Evolutionary conservation across 2,888 invertebrate genomes (phyloP), one percentile per base, ranked within the genome.

Genomic region (Hesperia comma): DNA sequence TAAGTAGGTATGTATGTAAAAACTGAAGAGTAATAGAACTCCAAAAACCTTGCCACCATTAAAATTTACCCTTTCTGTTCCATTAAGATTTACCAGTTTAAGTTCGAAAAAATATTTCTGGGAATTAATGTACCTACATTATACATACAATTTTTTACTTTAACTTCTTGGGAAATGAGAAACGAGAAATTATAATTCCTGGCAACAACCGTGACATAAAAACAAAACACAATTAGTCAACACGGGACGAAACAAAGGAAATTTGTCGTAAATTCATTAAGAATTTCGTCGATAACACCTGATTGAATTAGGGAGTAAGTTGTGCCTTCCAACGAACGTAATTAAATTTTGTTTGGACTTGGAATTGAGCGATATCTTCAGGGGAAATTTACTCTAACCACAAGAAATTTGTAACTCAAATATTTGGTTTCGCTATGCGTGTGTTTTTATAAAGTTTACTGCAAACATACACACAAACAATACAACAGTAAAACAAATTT

Each of bases 281-380:
- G 71, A 72, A 71, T 69, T 72, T 76, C 64, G 68, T 70, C 74
- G 70, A 73, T 75, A 76, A 75, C 76, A 76, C 76, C 75, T 74
- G 74, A 76, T 76, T 76, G 73, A 75, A 76, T 76, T 75, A 76
- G 70, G 63, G 71, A 75, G 72, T 72, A 74, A 74, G 72, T 72
- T 73, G 70, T 70, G 72, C 61, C 66, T 66, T 41, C 67, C 61
- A 63, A 68, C 71, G 69, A 71, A 69, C 70, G 69, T 72, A 74
- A 73, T 74, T 76, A 74, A 74, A 75, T 75, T 74, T 73, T 66
- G 60, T 61, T 66, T 66, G 66, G 66, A 66, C 60, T 66, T 54
- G 32, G 66, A 66, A 54, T 66, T 60, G 60, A 60, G 60, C 66
- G 43, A 66, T 66, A 60, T 66, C 64, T 66, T 53, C 14, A 33